Evolutionary conservation across 2,113 vertebrate genomes (phyloP).

Genomic region (Gymnorhina tibicen): DNA sequence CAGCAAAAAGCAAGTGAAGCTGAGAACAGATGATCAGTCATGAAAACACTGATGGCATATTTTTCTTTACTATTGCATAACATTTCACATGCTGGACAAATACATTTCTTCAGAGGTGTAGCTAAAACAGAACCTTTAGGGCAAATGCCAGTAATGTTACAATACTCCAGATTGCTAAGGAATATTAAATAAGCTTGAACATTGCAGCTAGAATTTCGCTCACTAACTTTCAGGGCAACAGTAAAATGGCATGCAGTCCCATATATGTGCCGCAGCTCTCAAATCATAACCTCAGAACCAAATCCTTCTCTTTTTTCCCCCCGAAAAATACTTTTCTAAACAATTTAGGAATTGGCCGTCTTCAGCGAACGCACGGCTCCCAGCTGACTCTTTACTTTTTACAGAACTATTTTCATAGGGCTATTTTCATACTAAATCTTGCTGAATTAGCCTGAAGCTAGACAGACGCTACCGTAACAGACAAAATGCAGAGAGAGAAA

Average conservation of each 20-base stretch:
- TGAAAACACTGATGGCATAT: background rate
- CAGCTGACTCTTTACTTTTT: background rate
- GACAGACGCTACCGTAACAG: background rate
- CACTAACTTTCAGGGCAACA: background rate
- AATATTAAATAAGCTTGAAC: background rate
- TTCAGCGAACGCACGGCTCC: background rate
- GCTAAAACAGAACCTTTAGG: background rate
- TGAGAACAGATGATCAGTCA: background rate
- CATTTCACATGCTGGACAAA: background rate
- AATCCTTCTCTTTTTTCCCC: rapidly evolving
- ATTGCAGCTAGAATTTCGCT: background rate
- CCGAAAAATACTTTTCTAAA: background rate
- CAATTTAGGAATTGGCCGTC: background rate
- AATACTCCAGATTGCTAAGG: background rate
- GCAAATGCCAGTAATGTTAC: background rate
- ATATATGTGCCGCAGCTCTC: background rate
- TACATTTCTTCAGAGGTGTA: background rate
- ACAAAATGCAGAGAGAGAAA: rapidly evolving
- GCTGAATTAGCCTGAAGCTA: background rate
- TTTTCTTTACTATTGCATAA: background rate
- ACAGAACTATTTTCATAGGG: background rate
- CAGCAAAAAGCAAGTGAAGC: background rate
- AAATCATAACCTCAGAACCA: background rate
- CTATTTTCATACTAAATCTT: background rate
- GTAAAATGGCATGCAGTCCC: background rate